phyloP scores from a whole-genome alignment of 2,113 vertebrate genomes.

The Baryphthengus martii region DNA sequence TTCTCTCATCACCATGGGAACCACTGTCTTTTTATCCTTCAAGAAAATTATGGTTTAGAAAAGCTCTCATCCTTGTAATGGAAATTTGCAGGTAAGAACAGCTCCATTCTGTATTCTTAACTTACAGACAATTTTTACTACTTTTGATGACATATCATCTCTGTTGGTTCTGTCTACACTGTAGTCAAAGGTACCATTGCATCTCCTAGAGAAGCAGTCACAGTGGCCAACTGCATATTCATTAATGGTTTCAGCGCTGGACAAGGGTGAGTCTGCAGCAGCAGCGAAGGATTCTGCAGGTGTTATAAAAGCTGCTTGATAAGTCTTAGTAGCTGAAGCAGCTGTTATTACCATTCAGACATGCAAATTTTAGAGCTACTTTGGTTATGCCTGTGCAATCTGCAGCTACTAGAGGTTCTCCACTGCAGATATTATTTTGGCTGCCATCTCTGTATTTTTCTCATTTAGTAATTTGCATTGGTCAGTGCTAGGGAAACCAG shows the following conservation, averaged over 20 bases:
- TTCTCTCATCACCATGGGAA: slow-evolving; percentile 41
- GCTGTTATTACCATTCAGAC: not conserved
- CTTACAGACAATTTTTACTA: not conserved
- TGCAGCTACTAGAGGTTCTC: not conserved
- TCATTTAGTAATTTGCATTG: not conserved
- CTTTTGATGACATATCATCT: not conserved
- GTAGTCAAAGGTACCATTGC: not conserved
- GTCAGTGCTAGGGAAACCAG: not conserved
- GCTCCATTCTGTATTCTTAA: not conserved
- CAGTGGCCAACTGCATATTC: fast-evolving
- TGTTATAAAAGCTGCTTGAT: not conserved
- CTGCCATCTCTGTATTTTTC: not conserved
- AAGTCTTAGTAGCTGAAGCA: not conserved
- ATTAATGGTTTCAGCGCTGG: not conserved
- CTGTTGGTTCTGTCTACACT: not conserved
- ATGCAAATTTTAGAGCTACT: not conserved
- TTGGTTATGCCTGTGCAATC: not conserved
- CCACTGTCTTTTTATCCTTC: not conserved
- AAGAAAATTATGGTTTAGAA: slow-evolving; percentile 8
- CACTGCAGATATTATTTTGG: not conserved
- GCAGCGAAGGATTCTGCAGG: not conserved
- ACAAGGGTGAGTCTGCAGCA: not conserved
- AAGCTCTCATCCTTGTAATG: slow-evolving; percentile 18
- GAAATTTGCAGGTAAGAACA: slow-evolving; percentile 22
- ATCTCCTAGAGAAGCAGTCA: not conserved